Percentiles rank a stretch among this genome's conserved stretches.
Conservation (phyloP, 1,140 invertebrate genomes). For the Leptinotarsa lineolata region DNA sequence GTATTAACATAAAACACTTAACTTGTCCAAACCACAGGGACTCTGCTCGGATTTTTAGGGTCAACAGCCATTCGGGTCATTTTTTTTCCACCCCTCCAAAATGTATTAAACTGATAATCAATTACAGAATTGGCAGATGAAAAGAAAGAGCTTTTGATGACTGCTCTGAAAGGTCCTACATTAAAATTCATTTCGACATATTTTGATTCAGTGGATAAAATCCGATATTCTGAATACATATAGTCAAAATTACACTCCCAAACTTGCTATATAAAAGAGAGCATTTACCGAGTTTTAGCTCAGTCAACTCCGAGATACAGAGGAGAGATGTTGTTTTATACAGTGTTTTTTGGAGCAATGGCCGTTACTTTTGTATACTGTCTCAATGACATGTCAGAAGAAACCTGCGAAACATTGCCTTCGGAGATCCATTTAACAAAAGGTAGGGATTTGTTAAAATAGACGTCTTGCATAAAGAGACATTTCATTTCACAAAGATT, state of each 20-base stretch:
- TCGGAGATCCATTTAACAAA: constrained; percentile 81
- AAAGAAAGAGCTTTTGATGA: too few species aligned
- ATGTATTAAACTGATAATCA: neutral
- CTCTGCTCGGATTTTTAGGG: constrained; percentile 3
- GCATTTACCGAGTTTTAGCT: neutral
- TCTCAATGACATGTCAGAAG: constrained; percentile 55
- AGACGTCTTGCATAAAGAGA: neutral
- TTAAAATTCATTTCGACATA: too few species aligned
- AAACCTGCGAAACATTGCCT: constrained; percentile 77
- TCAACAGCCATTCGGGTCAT: constrained; percentile 13
- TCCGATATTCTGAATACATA: too few species aligned
- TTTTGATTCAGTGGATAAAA: too few species aligned
- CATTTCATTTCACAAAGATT: too few species aligned
- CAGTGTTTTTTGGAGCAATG: constrained; percentile 31
- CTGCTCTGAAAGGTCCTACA: too few species aligned
- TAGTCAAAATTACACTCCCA: neutral
- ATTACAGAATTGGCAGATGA: neutral
- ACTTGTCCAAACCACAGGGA: constrained; percentile 38
- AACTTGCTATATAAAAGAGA: constrained; percentile 20
- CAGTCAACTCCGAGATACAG: constrained; percentile 11
- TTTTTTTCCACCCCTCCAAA: neutral
- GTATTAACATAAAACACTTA: constrained; percentile 44
- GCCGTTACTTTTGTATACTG: constrained; percentile 36
- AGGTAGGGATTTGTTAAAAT: constrained; percentile 57
- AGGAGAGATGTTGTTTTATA: constrained; percentile 32